Conservation (phyloP, 2,888 invertebrate genomes). For the Prostheceraeus crozeri region DNA sequence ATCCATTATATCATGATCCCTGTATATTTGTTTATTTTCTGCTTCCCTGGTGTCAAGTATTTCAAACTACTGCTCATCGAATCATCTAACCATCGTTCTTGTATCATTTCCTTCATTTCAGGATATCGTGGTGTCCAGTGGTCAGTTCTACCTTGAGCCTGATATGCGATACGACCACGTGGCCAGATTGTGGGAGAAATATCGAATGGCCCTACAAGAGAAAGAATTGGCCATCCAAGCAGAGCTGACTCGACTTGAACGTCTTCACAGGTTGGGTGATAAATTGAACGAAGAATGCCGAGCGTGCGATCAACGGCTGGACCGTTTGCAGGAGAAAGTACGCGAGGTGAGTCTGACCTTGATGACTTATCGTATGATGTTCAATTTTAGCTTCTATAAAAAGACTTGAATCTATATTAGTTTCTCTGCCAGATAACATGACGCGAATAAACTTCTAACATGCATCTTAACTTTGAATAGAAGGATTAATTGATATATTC, state of each 20-base stretch:
- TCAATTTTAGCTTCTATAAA: not conserved
- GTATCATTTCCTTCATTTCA: not conserved
- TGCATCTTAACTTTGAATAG: no score
- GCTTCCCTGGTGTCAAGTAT: no score
- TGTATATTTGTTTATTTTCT: no score
- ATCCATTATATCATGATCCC: no score
- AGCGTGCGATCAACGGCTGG: conserved; percentile 75
- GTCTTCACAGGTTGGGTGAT: conserved; percentile 82
- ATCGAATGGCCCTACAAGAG: conserved; percentile 80
- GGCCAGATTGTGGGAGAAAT: conserved; percentile 60
- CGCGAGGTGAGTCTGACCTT: conserved; percentile 61
- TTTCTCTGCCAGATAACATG: no score
- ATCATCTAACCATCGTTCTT: no score
- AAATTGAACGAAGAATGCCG: conserved; percentile 80
- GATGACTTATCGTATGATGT: not conserved
- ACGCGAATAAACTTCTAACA: no score
- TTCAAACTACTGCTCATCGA: no score
- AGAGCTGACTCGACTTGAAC: conserved; percentile 78
- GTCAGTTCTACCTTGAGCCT: conserved; percentile 45
- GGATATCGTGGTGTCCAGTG: conserved; percentile 7
- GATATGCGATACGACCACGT: conserved; percentile 54
- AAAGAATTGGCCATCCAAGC: conserved; percentile 80
- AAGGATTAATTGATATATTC: no score
- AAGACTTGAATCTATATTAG: not conserved
- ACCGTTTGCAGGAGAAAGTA: conserved; percentile 76